Evolutionary conservation across 2,113 vertebrate species (phyloP), one percentile per base, ranked within the genome.

Genomic region (Macrotus californicus): DNA sequence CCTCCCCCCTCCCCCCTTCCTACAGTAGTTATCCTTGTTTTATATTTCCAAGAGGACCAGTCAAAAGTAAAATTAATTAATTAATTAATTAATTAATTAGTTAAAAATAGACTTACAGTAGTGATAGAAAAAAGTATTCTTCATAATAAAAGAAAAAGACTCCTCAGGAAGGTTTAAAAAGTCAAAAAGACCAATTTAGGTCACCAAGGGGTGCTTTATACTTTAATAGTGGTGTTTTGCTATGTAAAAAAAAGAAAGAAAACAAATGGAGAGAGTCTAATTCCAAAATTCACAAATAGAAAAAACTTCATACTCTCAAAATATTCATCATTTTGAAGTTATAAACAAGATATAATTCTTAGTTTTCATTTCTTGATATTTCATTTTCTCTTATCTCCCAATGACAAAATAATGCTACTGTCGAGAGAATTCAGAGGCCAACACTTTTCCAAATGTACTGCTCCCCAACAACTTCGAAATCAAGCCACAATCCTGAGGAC

Each of bases 311-410:
- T 48, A 46, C 15, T 70, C 36, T 82, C 43, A 43, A 87, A 93
- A 87, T 84, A 88, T 41, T 36, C 50, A 89, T 66, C 39, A 87
- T 29, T 94, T 29, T 69, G 22, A 84, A 94, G 91, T 88, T 86
- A 81, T 18, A 72, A 11, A 61, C 6, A 88, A 79, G 39, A 39
- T 66, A 56, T 4, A 41, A 87, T 50, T 93, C 21, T 52, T 85
- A 31, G 1, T 31, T 46, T 77, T 84, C 2, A 50, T 70, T 72
- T 39, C 50, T 76, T 34, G 4, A 48, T 61, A 83, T 36, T 85
- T 67, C 24, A 61, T 21, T 41, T 15, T 81, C 7, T 7, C 12
- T 10, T 19, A 69, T 19, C 34, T 56, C 41, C 50, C 54, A 77
- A 9, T 16, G 66, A 89, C 10, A 93, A 89, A 80, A 82, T 13